Evolutionary conservation across 2,888 invertebrate genomes (phyloP).

Genomic region (Stenoptilia bipunctidactyla): DNA sequence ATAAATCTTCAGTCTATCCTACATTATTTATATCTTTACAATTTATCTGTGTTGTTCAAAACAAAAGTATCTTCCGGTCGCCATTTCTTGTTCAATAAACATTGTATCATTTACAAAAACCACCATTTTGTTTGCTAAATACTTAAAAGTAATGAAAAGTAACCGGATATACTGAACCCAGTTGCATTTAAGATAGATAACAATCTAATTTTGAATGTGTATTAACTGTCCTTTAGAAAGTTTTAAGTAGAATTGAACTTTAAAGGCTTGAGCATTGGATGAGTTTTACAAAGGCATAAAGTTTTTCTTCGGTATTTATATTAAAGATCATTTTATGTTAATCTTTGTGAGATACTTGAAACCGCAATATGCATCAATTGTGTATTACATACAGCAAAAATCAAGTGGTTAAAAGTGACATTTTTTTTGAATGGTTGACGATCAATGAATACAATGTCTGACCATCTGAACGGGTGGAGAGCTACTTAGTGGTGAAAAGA

Average conservation of each 20-base stretch:
- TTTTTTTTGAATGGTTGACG: too few species aligned
- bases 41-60: slow-evolving; percentile 8
- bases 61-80: slow-evolving; percentile 21
- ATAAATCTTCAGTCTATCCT: too few species aligned
- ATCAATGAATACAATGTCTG: too few species aligned
- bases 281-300: not conserved
- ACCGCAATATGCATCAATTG: too few species aligned
- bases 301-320: not conserved
- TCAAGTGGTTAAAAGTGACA: too few species aligned
- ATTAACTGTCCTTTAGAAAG: slow-evolving; percentile 25
- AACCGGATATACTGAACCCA: slow-evolving; percentile 28
- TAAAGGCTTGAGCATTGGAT: not conserved
- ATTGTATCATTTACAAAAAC: slow-evolving; percentile 29
- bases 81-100: slow-evolving; percentile 34
- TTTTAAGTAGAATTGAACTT: not conserved
- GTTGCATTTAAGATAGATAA: slow-evolving; percentile 33
- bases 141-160: not conserved
- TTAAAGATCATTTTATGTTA: not conserved
- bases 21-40: too few species aligned
- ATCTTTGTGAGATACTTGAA: too few species aligned
- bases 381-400: too few species aligned
- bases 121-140: not conserved
- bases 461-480: too few species aligned
- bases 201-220: slow-evolving; percentile 54
- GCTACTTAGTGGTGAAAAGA: too few species aligned